Percentiles rank a stretch among this genome's conserved stretches.
Evolutionary conservation across 2,113 vertebrate species (phyloP).

Genomic region (Manacus vitellinus): DNA sequence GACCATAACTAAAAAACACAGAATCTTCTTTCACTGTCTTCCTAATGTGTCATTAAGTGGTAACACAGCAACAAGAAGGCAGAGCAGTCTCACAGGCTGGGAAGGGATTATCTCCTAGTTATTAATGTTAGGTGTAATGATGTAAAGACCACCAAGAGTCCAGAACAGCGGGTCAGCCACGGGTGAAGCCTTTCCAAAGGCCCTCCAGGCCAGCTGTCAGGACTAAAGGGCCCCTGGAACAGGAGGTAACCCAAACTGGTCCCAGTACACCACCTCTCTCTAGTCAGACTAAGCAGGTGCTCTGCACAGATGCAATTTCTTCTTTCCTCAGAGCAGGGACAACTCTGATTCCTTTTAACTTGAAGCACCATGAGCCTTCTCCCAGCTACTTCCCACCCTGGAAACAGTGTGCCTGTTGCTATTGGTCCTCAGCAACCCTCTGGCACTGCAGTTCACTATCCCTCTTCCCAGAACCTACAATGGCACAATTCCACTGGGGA

Average conservation of each 20-base stretch:
- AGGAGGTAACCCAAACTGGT: background rate
- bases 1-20: background rate
- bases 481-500: accelerated
- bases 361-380: background rate
- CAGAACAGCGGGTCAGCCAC: background rate
- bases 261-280: background rate
- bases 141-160: background rate
- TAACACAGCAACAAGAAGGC: background rate
- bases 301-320: background rate
- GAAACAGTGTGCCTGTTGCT: accelerated
- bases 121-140: background rate
- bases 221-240: background rate
- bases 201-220: background rate
- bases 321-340: background rate
- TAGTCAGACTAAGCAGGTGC: background rate
- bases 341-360: background rate
- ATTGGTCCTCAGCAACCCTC: too few species aligned
- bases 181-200: background rate
- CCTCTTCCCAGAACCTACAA: background rate
- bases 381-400: background rate
- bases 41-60: background rate
- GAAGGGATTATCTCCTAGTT: background rate
- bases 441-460: accelerated
- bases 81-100: background rate
- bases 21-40: background rate